Conservation (phyloP, 2,888 invertebrate species). For the Carabus problematicus region DNA sequence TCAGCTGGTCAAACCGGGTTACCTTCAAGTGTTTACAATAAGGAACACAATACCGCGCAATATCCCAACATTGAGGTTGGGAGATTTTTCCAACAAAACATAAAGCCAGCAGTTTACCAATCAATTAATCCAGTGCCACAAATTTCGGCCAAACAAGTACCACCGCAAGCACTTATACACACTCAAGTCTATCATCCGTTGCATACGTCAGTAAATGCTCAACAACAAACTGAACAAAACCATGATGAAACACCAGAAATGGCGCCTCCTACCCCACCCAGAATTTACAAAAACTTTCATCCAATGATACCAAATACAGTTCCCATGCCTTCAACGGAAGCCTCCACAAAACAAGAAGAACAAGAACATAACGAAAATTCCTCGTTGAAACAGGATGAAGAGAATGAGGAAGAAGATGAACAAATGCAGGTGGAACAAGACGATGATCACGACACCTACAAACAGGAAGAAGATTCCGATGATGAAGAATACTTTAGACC, state of each 20-base stretch:
- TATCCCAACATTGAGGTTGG: neutral
- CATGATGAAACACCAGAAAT: neutral
- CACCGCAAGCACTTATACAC: neutral
- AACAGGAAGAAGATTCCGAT: slow-evolving; percentile 33
- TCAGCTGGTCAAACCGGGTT: neutral
- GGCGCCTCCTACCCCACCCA: slow-evolving; percentile 16
- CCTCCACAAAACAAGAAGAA: slow-evolving; percentile 15
- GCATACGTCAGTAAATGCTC: slow-evolving; percentile 11
- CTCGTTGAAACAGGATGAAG: slow-evolving; percentile 19
- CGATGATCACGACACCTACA: slow-evolving; percentile 42
- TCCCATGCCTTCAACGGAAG: slow-evolving; percentile 24
- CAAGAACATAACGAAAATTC: neutral
- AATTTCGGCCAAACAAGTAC: neutral
- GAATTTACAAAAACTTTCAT: slow-evolving; percentile 20
- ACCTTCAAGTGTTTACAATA: neutral
- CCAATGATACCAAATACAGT: slow-evolving; percentile 6
- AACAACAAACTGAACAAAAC: slow-evolving; percentile 10
- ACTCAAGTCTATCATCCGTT: slow-evolving; percentile 29
- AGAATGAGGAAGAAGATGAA: slow-evolving; percentile 42
- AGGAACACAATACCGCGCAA: slow-evolving; percentile 7
- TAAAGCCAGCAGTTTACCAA: neutral
- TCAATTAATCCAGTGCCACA: neutral
- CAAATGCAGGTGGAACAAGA: slow-evolving; percentile 43
- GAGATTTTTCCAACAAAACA: neutral
- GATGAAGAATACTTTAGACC: slow-evolving; percentile 45